Base-by-base conservation (phyloP, 2,113 vertebrate genomes). In the Colinus virginianus region DNA sequence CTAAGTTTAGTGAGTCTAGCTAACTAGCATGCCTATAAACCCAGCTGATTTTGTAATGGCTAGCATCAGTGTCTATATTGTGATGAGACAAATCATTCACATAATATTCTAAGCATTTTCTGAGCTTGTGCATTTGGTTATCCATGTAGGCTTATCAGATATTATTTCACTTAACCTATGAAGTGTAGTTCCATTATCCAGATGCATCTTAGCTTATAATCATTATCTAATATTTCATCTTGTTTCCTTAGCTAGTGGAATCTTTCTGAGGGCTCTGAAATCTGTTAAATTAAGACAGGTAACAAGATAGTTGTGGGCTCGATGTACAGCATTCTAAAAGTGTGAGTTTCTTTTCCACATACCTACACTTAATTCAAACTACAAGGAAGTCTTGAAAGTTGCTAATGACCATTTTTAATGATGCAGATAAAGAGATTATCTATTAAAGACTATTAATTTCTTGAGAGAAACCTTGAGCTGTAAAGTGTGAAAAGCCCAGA, bases 1-100 rank as follows among this genome's bases (percentile, higher is more conserved):
- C 55, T 76, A 77, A 74, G 78, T 95, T 68, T 94, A 90, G 58
- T 25, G 75, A 76, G 76, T 75, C 69, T 86, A 40, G 28, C 77
- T 93, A 48, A 40, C 78, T 93, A 53, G 42, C 76, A 40, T 36
- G 64, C 51, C 26, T 83, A 51, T 71, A 94, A 91, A 78, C 17
- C 36, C 58, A 78, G 42, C 23, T 92, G 58, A 72, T 78, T 78
- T 93, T 59, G 7, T 74, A 89, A 42, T 1, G 23, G 11, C 58
- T 75, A 53, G 48, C 36, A 26, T 72, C 9, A 49, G 18, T 81
- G 9, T 43, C 38, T 74, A 9, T 14, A 30, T 45, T 49, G 28
- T 67, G 21, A n/a, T 74, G 78, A 87, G 36, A 53, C 36, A 92
- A 63, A 72, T 56, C 14, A 22, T 81, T 87, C 53, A 53, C 22